Evolutionary conservation across 2,113 vertebrate genomes (phyloP).

Genomic region (Prietella phreatophila): DNA sequence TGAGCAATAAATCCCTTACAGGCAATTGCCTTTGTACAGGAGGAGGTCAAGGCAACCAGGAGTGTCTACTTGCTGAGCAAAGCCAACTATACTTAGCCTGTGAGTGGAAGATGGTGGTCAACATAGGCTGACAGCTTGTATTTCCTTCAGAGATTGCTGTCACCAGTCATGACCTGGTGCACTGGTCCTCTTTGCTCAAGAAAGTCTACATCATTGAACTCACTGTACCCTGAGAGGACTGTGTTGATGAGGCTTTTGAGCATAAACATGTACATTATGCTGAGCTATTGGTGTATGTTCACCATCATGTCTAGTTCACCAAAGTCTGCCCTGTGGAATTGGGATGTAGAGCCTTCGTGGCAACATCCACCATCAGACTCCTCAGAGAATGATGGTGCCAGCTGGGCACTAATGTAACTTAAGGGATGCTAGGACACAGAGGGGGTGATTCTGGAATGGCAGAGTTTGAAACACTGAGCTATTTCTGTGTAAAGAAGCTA

Average conservation of each 20-base stretch:
- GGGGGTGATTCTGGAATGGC: background rate
- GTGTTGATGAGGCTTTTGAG: too few species aligned
- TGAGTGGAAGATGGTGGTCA: constrained; percentile 15
- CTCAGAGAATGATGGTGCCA: background rate
- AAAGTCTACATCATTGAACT: background rate
- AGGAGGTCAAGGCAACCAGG: background rate
- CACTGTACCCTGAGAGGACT: background rate
- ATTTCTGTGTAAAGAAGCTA: too few species aligned
- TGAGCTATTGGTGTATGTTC: too few species aligned
- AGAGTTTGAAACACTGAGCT: background rate
- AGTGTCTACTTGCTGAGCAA: background rate
- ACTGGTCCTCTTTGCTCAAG: too few species aligned
- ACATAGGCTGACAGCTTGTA: background rate
- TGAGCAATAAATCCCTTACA: background rate
- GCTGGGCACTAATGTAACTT: background rate
- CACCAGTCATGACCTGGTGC: too few species aligned
- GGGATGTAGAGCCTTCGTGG: constrained; percentile 12
- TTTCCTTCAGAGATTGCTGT: too few species aligned
- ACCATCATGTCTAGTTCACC: background rate
- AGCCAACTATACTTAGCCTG: background rate
- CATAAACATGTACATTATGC: too few species aligned
- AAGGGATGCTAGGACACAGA: background rate
- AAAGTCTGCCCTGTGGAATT: background rate
- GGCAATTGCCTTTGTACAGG: background rate
- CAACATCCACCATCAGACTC: background rate